Percentiles rank a stretch among this genome's conserved stretches.
Evolutionary conservation across 1,140 invertebrate genomes (phyloP).

Genomic region (Agraylea sexmaculata): DNA sequence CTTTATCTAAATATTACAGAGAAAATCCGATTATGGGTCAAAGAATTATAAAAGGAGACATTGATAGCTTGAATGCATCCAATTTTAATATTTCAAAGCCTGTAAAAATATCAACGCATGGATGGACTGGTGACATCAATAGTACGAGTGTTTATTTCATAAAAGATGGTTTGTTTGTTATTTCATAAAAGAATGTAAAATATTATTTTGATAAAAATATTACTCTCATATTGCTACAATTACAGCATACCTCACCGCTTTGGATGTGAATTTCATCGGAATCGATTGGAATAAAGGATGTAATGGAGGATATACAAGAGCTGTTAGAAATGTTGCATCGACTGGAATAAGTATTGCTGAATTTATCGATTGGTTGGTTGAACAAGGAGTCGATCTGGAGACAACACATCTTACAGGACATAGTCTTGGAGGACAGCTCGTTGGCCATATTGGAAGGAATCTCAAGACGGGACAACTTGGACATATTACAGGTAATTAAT

Average conservation of each 20-base stretch:
- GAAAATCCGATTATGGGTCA: slow-evolving; percentile 19
- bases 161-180: slow-evolving; percentile 8
- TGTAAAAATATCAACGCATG: slow-evolving; percentile 20
- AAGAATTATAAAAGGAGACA: slow-evolving; percentile 19
- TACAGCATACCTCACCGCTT: slow-evolving; percentile 31
- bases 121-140: slow-evolving; percentile 12
- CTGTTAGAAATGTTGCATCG: slow-evolving; percentile 34
- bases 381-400: slow-evolving; percentile 27
- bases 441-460: slow-evolving; percentile 15
- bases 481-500: slow-evolving; percentile 24
- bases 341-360: slow-evolving; percentile 40
- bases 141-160: slow-evolving; percentile 10
- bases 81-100: slow-evolving; percentile 30
- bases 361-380: slow-evolving; percentile 40
- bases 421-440: slow-evolving; percentile 17
- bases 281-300: slow-evolving; percentile 42
- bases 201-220: slow-evolving; percentile 3
- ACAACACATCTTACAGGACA: slow-evolving; percentile 29
- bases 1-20: no score
- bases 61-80: slow-evolving; percentile 20
- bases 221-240: background rate
- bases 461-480: slow-evolving; percentile 16
- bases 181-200: background rate
- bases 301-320: slow-evolving; percentile 32
- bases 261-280: slow-evolving; percentile 43